phyloP scores from a whole-genome alignment of 2,113 vertebrate species.

The Amblyopsis rosae region DNA sequence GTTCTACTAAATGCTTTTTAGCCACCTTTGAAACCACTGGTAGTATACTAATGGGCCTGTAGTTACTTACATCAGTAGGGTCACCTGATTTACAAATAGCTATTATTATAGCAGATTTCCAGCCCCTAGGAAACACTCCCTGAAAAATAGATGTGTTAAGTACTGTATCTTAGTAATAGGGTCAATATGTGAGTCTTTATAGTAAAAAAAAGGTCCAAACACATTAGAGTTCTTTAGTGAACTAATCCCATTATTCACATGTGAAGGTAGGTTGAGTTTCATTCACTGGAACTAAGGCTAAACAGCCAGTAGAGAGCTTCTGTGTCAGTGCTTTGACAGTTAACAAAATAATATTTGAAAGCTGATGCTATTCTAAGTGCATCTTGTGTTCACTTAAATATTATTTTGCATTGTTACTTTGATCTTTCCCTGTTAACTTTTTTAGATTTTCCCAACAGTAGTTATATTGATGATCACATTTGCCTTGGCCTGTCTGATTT shows the following conservation, averaged over 20 bases:
- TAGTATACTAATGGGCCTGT: not conserved
- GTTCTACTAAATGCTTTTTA: conserved; percentile 1
- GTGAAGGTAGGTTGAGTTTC: too few species aligned
- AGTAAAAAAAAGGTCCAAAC: too few species aligned
- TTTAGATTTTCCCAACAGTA: not conserved
- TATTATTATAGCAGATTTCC: not conserved
- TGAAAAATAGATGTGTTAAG: not conserved
- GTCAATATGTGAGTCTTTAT: too few species aligned
- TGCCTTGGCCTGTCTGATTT: not conserved
- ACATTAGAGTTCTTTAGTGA: too few species aligned
- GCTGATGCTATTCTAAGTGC: too few species aligned
- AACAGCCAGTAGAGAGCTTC: too few species aligned
- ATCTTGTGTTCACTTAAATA: too few species aligned
- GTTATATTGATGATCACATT: not conserved
- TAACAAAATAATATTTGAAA: too few species aligned
- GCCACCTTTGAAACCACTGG: not conserved
- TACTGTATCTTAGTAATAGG: not conserved
- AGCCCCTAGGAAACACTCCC: not conserved
- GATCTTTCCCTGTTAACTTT: not conserved
- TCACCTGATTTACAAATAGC: not conserved
- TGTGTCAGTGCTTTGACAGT: too few species aligned
- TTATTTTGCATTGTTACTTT: too few species aligned
- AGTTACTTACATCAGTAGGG: not conserved
- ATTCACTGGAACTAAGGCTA: too few species aligned
- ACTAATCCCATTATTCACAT: too few species aligned